A percentile compares a stretch with the other conserved stretches of the same genome.
These are phyloP conservation scores for Percopsis omiscomaycus DNA, from an alignment of 2,797 vertebrate species.

Conservation along the genomic window DNA sequence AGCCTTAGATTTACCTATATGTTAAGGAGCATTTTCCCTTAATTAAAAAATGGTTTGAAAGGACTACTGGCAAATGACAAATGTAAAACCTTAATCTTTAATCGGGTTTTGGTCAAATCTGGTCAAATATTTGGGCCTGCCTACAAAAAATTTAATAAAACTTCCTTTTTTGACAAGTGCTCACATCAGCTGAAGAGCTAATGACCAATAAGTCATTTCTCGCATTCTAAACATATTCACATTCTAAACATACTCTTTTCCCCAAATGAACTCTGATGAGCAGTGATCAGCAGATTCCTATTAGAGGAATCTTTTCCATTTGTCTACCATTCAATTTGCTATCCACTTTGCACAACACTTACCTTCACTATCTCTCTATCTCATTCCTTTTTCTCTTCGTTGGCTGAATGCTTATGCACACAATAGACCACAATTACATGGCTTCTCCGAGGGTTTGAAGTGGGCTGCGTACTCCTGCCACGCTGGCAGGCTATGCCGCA, in stretches of 20 bases:
- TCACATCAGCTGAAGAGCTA: no score
- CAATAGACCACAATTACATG: slow-evolving; percentile 65
- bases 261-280: slow-evolving; percentile 40
- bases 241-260: slow-evolving; percentile 26
- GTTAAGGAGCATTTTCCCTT: no score
- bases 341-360: slow-evolving; percentile 49
- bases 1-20: no score
- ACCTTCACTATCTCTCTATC: slow-evolving; percentile 51
- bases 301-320: slow-evolving; percentile 38
- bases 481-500: slow-evolving; percentile 64
- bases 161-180: no score
- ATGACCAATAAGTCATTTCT: no score
- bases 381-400: slow-evolving; percentile 48
- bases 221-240: neutral
- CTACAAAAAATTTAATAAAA: no score
- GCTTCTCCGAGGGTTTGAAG: slow-evolving; percentile 70
- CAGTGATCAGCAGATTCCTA: slow-evolving; percentile 48
- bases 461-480: slow-evolving; percentile 70
- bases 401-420: slow-evolving; percentile 64
- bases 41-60: no score
- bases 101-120: no score
- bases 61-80: no score
- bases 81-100: no score
- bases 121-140: no score
- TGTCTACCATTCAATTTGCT: slow-evolving; percentile 60